Evolutionary conservation across 2,888 invertebrate genomes (phyloP).

Genomic region (Spialia ferax): DNA sequence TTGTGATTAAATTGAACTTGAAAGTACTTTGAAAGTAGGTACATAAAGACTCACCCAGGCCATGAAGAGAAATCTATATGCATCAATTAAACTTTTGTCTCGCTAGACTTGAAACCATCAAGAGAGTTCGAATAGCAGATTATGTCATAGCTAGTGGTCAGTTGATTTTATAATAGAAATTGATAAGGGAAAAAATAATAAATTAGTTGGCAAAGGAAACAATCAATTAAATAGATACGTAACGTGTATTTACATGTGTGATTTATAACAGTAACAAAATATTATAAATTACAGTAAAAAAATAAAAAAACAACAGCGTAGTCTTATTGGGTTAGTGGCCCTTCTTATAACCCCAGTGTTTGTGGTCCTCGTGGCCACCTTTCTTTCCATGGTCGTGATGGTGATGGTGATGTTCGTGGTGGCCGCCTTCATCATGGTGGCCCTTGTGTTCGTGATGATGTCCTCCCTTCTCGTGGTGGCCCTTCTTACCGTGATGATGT

Average conservation of each 20-base stretch:
- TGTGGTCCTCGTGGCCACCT: no score
- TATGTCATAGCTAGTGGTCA: no score
- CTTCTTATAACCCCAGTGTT: neutral
- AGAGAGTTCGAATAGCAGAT: no score
- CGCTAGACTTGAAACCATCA: no score
- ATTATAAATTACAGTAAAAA: constrained; percentile 38
- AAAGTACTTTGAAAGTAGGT: no score
- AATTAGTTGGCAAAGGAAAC: no score
- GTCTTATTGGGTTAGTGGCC: neutral
- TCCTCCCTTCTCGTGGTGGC: constrained; percentile 89
- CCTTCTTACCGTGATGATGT: constrained; percentile 72
- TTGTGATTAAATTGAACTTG: no score
- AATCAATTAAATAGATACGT: neutral
- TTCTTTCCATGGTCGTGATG: constrained; percentile 89
- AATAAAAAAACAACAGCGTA: constrained; percentile 3
- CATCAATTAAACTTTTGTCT: no score
- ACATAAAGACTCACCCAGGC: no score
- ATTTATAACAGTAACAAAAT: constrained; percentile 40
- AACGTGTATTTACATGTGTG: constrained; percentile 40
- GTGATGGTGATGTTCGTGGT: constrained; percentile 90
- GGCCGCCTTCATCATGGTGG: constrained; percentile 90
- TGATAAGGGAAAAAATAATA: no score
- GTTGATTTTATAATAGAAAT: no score
- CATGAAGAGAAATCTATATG: no score
- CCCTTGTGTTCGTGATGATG: constrained; percentile 89